Conservation (phyloP, 2,888 invertebrate genomes). For the Steinernema scapterisci region DNA sequence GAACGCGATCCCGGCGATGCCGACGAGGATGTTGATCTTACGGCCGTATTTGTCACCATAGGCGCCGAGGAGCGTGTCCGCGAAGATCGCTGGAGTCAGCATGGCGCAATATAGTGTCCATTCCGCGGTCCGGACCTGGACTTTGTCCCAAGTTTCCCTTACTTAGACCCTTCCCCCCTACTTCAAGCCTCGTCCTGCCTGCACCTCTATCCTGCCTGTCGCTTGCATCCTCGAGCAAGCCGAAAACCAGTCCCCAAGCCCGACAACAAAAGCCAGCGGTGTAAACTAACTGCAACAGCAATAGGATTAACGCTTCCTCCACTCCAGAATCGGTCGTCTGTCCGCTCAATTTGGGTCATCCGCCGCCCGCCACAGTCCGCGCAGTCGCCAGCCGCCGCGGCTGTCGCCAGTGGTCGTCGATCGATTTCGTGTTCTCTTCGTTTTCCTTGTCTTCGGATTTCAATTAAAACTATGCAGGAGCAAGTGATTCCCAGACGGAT, state of each 20-base stretch:
- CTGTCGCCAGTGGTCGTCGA: background rate
- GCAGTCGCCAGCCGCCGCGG: background rate
- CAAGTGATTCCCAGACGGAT: background rate
- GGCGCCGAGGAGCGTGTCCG: constrained; percentile 49
- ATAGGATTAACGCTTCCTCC: background rate
- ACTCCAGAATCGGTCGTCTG: background rate
- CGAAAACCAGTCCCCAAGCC: no score
- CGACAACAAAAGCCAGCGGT: no score
- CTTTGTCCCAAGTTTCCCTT: no score
- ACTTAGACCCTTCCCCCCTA: no score
- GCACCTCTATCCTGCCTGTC: no score
- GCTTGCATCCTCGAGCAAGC: no score
- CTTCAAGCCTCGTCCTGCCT: no score
- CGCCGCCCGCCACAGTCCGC: constrained; percentile 7
- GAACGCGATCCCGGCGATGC: constrained; percentile 44
- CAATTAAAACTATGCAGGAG: background rate
- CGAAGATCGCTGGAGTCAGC: constrained; percentile 40
- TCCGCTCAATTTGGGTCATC: background rate
- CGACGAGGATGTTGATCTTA: constrained; percentile 51
- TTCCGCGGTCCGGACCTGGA: constrained; percentile 46
- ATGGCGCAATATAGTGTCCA: constrained; percentile 48
- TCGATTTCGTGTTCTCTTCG: background rate
- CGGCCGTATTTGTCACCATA: constrained; percentile 54
- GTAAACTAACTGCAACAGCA: background rate
- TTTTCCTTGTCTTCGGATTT: background rate